A percentile compares a stretch with the other conserved stretches of the same genome.
These are phyloP conservation scores for Ochropleura leucogaster DNA, from an alignment of 2,888 invertebrate genomes.

Conservation along the genomic window DNA sequence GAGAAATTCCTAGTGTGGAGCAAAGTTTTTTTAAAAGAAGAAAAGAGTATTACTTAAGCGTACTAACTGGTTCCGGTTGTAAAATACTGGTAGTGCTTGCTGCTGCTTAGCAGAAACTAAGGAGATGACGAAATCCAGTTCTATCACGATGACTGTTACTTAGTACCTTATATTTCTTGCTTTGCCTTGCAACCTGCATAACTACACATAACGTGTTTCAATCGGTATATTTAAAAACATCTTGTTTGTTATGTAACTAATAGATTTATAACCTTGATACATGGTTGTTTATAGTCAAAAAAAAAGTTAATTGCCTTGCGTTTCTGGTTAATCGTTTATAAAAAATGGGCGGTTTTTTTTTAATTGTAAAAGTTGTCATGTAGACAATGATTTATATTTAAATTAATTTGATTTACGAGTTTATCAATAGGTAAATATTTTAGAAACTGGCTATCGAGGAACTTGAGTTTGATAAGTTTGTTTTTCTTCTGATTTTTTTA, in stretches of 20 bases:
- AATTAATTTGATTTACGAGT: conserved; percentile 11
- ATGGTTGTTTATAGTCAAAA: background rate
- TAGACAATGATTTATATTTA: background rate
- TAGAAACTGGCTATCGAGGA: background rate
- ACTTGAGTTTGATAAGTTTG: background rate
- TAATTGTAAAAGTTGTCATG: background rate
- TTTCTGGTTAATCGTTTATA: background rate
- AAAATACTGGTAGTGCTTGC: too few relatives aligned
- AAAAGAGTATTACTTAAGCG: too few relatives aligned
- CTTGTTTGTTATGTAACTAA: background rate
- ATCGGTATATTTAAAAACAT: background rate
- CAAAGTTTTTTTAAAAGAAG: too few relatives aligned
- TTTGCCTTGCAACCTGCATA: background rate
- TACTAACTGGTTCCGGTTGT: too few relatives aligned
- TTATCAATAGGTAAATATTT: background rate
- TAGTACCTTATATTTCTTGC: background rate
- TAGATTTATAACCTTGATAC: conserved; percentile 4
- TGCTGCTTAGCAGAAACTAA: too few relatives aligned
- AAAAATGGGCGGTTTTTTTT: background rate
- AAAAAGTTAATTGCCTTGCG: background rate
- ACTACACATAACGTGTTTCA: background rate
- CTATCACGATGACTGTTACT: background rate
- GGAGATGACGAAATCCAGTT: background rate
- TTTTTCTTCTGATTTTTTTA: too few relatives aligned
- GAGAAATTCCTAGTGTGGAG: too few relatives aligned